Conservation (phyloP, 1,140 invertebrate genomes). For the Pollicipes pollicipes region DNA sequence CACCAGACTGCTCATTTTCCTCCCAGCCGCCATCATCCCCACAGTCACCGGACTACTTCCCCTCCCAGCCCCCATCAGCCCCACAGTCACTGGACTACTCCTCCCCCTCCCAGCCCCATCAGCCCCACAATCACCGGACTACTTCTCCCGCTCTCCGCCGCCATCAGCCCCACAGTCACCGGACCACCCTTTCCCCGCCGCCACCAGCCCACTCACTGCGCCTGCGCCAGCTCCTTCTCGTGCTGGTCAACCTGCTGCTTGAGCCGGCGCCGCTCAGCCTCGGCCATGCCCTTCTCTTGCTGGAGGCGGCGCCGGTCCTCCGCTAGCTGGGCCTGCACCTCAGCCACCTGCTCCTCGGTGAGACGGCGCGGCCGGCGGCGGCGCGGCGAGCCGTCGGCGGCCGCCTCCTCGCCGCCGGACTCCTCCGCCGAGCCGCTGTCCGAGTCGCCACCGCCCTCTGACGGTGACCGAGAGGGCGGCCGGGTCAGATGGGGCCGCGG, state of each 20-base stretch:
- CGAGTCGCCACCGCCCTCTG: too few relatives aligned
- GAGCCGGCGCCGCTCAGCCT: conserved; percentile 50
- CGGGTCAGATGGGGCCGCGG: too few relatives aligned
- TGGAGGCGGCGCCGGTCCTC: conserved; percentile 31
- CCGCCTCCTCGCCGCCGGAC: conserved; percentile 13
- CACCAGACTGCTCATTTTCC: too few relatives aligned
- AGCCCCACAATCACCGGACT: too few relatives aligned
- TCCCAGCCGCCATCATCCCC: too few relatives aligned
- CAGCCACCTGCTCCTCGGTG: conserved; percentile 10
- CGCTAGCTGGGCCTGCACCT: conserved; percentile 30
- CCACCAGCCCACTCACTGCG: conserved; percentile 26
- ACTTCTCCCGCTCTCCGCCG: too few relatives aligned
- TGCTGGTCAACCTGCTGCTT: conserved; percentile 31
- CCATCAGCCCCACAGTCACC: conserved; percentile 8
- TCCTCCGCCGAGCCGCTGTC: conserved; percentile 15
- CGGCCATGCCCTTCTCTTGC: conserved; percentile 33
- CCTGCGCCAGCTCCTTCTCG: conserved; percentile 34
- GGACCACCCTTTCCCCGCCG: conserved; percentile 4
- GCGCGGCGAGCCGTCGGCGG: background rate
- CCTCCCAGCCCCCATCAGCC: too few relatives aligned
- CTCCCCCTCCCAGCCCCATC: too few relatives aligned
- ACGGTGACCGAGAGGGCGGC: too few relatives aligned
- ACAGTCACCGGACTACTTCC: too few relatives aligned
- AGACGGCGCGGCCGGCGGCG: conserved; percentile 5
- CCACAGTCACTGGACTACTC: too few relatives aligned